phyloP scores from a whole-genome alignment of 1,140 invertebrate species.

The Tetramorium alpestre region DNA sequence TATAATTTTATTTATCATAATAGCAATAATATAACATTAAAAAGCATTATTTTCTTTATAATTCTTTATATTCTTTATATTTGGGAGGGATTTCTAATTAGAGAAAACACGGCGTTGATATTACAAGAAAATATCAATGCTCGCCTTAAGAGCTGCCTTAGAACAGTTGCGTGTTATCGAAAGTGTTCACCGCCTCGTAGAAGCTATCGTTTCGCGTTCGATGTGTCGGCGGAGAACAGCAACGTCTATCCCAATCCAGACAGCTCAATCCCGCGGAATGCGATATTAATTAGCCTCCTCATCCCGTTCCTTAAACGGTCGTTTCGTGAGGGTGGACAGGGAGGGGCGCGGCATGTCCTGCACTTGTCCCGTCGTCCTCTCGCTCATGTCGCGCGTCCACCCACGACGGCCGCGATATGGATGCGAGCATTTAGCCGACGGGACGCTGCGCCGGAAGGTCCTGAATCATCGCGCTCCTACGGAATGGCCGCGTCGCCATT shows the following conservation, averaged over 20 bases:
- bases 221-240: neutral
- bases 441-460: constrained; percentile 72
- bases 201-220: neutral
- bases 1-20: neutral
- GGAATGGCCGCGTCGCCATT: constrained; percentile 52
- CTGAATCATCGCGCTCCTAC: constrained; percentile 75
- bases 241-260: neutral
- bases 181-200: neutral
- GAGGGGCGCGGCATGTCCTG: constrained; percentile 74
- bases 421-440: constrained; percentile 82
- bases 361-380: constrained; percentile 81
- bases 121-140: neutral
- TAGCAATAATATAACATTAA: neutral
- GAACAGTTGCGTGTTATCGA: neutral
- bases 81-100: neutral
- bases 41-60: too few species aligned
- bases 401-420: constrained; percentile 81
- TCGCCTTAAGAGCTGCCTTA: neutral
- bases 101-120: neutral
- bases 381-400: constrained; percentile 83
- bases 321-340: constrained; percentile 74
- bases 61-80: too few species aligned
- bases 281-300: constrained; percentile 54
- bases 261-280: constrained; percentile 46
- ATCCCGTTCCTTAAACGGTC: constrained; percentile 48